Conservation (phyloP, 2,797 vertebrate species). For the Tenualosa ilisha region DNA sequence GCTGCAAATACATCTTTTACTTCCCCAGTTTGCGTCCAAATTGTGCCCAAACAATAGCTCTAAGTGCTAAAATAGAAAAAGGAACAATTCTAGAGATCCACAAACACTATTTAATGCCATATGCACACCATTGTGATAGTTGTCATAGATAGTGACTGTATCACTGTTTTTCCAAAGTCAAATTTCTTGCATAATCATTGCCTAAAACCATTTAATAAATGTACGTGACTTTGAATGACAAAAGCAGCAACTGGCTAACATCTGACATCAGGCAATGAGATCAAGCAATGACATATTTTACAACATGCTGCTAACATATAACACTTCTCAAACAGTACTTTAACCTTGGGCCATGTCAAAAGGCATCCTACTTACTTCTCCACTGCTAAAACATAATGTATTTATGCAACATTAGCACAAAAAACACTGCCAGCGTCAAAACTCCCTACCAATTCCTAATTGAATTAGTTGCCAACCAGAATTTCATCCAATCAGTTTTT, state of each 20-base stretch:
- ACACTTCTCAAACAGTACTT: neutral
- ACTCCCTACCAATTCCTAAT: neutral
- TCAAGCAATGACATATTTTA: neutral
- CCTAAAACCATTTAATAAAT: too few relatives aligned
- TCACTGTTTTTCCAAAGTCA: neutral
- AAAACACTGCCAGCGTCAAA: neutral
- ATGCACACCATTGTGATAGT: neutral
- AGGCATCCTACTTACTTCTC: neutral
- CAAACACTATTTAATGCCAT: neutral
- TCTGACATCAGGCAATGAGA: too few relatives aligned
- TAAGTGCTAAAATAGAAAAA: neutral
- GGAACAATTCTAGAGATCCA: too few relatives aligned
- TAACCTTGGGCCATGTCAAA: neutral
- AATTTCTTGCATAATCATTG: too few relatives aligned
- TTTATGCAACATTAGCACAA: constrained; percentile 8
- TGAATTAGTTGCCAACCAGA: neutral
- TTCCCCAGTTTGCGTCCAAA: neutral
- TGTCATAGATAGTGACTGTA: neutral
- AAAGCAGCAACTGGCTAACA: neutral
- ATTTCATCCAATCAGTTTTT: neutral
- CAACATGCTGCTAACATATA: neutral
- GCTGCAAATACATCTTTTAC: constrained; percentile 8
- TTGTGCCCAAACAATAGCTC: neutral
- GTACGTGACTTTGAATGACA: neutral
- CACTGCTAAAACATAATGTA: neutral